Base-by-base conservation (phyloP, 2,888 invertebrate genomes). In the Sialis lutaria region DNA sequence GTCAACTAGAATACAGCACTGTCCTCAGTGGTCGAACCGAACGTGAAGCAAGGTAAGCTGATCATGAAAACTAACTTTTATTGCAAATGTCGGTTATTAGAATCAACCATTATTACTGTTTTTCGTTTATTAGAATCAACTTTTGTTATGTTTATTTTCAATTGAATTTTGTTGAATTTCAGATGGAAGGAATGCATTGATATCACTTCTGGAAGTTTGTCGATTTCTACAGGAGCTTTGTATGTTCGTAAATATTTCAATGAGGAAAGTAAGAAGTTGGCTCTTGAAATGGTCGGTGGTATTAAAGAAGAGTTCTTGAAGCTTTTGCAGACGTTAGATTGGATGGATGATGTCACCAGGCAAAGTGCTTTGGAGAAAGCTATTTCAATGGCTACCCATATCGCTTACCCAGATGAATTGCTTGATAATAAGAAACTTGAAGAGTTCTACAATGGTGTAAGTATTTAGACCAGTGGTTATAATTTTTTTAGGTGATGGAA, bases 341-440 rank as follows among this genome's bases (percentile, higher is more conserved):
- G 95, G 95, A 95, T 96, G 95, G 93, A 95, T 59, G 76, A 78
- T 0, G 67, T 70, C 52, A 95, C 95, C 0, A 79, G 80, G 43
- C 64, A 69, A 52, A 77, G 79, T 48, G 90, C 89, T 1, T 63
- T 87, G 50, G 77, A 81, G 50, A 91, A 91, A 61, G 82, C 88
- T 0, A 75, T 77, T 48, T 73, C 81, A 0, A 92, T 95, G 84
- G 73, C 80, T 2, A 79, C 87, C 1, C 88, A 92, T 62, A 92
- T 95, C 58, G 93, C 90, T 0, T 93, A 93, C 64, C 93, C 93
- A 1, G 83, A 83, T 56, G 92, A 91, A 63, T 75, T 93, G 59
- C 68, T 92, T 44, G 81, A 91, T 56, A 74, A 90, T 55, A 68
- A 72, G 3, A 89, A 88, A 60, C 69, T 93, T 4, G 82, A 80